These are phyloP conservation scores for Ctenomys sociabilis DNA, from an alignment of 2,113 vertebrate genomes.

Conservation along the genomic window DNA sequence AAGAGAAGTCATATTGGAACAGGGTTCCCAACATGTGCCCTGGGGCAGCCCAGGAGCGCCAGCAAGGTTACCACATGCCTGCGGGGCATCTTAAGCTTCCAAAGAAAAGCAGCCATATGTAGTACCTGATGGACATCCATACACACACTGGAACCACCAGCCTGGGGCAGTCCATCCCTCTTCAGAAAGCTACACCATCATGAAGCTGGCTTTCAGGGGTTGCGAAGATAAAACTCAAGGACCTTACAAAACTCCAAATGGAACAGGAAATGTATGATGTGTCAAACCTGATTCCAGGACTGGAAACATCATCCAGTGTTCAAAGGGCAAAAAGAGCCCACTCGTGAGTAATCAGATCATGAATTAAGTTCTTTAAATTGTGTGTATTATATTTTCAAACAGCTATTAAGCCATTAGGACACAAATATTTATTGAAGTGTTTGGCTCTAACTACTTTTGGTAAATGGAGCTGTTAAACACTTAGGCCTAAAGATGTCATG, in stretches of 20 bases:
- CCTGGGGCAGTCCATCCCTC: not conserved
- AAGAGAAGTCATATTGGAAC: not conserved
- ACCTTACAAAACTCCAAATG: rapidly evolving
- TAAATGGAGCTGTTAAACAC: not conserved
- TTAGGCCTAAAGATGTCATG: not conserved
- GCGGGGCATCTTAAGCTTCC: not conserved
- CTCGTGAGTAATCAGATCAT: not conserved
- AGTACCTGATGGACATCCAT: not conserved
- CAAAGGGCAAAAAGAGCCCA: rapidly evolving
- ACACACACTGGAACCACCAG: rapidly evolving
- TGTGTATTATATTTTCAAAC: slow-evolving; percentile 46
- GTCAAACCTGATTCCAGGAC: not conserved
- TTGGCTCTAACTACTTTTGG: slow-evolving; percentile 19
- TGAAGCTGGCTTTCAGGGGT: not conserved
- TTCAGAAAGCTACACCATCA: rapidly evolving
- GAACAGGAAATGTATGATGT: not conserved
- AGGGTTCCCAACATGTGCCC: not conserved
- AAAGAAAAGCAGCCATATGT: not conserved
- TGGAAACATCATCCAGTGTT: not conserved
- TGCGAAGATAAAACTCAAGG: not conserved
- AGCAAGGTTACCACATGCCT: not conserved
- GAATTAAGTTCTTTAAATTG: not conserved
- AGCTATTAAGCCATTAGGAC: slow-evolving; percentile 21
- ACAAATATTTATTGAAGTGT: slow-evolving; percentile 18
- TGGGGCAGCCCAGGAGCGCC: not conserved